Conservation (phyloP, 2,113 vertebrate genomes). For the Edolisoma coerulescens region DNA sequence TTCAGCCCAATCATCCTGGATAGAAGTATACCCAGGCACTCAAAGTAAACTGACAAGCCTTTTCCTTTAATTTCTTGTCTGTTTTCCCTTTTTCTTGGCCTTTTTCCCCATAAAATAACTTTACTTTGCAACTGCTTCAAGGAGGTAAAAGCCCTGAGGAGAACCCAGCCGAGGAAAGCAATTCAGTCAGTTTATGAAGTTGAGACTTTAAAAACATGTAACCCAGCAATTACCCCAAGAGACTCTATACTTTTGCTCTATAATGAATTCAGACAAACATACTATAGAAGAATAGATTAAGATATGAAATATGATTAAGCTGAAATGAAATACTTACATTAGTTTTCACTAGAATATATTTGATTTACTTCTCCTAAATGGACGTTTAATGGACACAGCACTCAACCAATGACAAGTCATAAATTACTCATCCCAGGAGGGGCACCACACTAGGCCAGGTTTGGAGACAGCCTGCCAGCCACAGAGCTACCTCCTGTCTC, state of each 20-base stretch:
- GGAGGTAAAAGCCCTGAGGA: not conserved
- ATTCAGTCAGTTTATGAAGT: not conserved
- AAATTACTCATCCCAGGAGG: not conserved
- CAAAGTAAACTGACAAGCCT: not conserved
- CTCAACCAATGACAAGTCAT: not conserved
- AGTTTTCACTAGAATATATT: not conserved
- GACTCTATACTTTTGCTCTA: not conserved
- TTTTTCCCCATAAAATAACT: not conserved
- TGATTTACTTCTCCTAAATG: not conserved
- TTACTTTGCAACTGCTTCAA: not conserved
- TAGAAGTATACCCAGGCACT: not conserved
- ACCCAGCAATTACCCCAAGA: not conserved
- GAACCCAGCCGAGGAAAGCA: not conserved
- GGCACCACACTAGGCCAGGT: not conserved
- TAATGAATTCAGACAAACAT: not conserved
- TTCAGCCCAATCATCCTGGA: not conserved
- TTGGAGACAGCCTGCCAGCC: not conserved
- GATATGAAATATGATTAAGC: not conserved
- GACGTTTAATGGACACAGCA: not conserved
- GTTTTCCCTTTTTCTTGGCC: not conserved
- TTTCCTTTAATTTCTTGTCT: not conserved
- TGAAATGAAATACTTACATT: not conserved
- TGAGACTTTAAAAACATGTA: not conserved
- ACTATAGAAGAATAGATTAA: not conserved
- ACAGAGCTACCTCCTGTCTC: not conserved